Evolutionary conservation across 1,140 invertebrate genomes (phyloP), one percentile per base, ranked within the genome.

Genomic region (Tetramorium simillimum): DNA sequence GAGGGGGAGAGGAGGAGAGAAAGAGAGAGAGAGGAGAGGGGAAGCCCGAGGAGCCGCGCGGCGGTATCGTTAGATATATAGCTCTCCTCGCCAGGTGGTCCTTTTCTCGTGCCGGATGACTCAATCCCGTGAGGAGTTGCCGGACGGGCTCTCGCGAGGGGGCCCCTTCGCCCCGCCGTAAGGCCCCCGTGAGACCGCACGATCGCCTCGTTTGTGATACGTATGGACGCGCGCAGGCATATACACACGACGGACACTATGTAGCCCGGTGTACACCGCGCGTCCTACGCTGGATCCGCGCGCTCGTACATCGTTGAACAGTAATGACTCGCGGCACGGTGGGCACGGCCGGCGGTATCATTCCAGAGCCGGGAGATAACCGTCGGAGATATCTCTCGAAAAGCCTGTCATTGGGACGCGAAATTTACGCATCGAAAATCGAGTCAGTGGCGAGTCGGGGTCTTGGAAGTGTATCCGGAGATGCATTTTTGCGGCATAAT

Each of bases 111-210:
- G 91, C 73, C 87, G 92, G 93, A 95, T 94, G 93, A 94, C 93
- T 95, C 94, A 94, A 94, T 95, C 77, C 33, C 93, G 92, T 92
- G 93, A 93, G 91, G 92, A 94, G 93, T 93, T 92, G 92, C 92
- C 88, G 89, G 92, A 94, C 92, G 60, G 84, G 89, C 86, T 91
- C 90, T 91, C 77, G 56, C 63, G 69, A 77, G 72, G 60, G 69
- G 73, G 56, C 40, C 33, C 33, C 51, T 33, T 46, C 37, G 70
- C n/a, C 60, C 77, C 69, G 85, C 80, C 28, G 16, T 58, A 86
- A 70, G 60, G 76, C 65, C 73, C 65, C 77, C 46, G 24, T 46
- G 75, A 67, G 58, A 49, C n/a, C 65, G 51, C 53, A 33, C 85
- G 62, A 46, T 28, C 65, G 60, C 37, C 80, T 51, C 58, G 81